Conservation (phyloP, 2,888 invertebrate genomes). For the Nudaria mundana region DNA sequence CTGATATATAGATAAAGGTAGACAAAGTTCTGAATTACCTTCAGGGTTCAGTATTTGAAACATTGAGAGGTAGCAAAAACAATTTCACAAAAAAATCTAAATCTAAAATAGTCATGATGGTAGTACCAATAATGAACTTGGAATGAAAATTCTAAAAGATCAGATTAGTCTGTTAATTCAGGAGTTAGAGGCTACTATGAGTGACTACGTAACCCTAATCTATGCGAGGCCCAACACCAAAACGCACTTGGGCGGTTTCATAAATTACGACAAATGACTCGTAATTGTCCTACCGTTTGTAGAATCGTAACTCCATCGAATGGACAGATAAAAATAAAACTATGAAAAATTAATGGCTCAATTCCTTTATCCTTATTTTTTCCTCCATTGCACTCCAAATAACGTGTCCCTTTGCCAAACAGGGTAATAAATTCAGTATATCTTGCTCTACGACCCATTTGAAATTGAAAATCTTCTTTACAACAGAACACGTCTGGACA, state of each 20-base stretch:
- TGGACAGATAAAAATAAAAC: constrained; percentile 69
- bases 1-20: too few relatives aligned
- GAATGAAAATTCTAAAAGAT: too few relatives aligned
- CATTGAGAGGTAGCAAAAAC: too few relatives aligned
- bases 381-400: constrained; percentile 63
- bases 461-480: constrained; percentile 77
- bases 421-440: constrained; percentile 65
- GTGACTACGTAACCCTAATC: neutral
- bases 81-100: too few relatives aligned
- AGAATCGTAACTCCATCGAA: constrained; percentile 53
- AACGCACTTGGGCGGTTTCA: neutral
- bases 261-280: constrained; percentile 16
- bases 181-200: neutral
- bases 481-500: constrained; percentile 67
- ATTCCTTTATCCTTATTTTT: constrained; percentile 66
- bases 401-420: constrained; percentile 64
- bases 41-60: too few relatives aligned
- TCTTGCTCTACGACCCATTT: constrained; percentile 68
- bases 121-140: neutral
- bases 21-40: too few relatives aligned
- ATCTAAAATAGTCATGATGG: neutral
- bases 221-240: neutral
- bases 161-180: neutral
- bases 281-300: constrained; percentile 44
- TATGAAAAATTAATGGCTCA: constrained; percentile 68